These are phyloP conservation scores for Trichomycterus rosablanca DNA, from an alignment of 2,113 vertebrate species.

Conservation along the genomic window DNA sequence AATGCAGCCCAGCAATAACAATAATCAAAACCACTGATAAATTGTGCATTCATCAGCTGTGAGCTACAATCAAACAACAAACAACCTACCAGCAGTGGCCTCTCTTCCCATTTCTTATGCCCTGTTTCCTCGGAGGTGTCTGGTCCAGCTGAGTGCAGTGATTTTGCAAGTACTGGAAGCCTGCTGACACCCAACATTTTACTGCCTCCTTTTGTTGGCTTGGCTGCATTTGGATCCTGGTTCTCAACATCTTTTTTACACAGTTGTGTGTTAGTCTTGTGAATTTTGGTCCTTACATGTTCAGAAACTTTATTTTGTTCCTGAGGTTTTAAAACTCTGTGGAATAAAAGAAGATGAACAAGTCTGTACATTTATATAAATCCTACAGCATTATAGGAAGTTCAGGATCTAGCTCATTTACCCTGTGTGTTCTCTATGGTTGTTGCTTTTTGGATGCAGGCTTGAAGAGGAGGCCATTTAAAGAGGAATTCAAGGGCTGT, in stretches of 20 bases:
- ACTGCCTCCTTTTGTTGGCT: slow-evolving; percentile 25
- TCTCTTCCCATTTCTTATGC: slow-evolving; percentile 61
- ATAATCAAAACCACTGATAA: too few species aligned
- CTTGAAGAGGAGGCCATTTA: slow-evolving; percentile 30
- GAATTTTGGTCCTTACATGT: slow-evolving; percentile 35
- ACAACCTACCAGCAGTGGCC: slow-evolving; percentile 55
- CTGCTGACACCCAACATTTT: slow-evolving; percentile 50
- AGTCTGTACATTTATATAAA: not conserved
- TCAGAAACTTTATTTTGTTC: slow-evolving; percentile 49
- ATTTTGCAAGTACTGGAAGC: slow-evolving; percentile 64
- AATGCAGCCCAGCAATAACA: too few species aligned
- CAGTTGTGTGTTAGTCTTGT: not conserved
- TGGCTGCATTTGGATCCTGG: slow-evolving; percentile 49
- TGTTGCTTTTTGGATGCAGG: slow-evolving; percentile 50
- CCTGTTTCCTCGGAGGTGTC: slow-evolving; percentile 44
- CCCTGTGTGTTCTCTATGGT: slow-evolving; percentile 48
- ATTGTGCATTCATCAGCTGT: too few species aligned
- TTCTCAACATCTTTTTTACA: slow-evolving; percentile 54
- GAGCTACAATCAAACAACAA: not conserved
- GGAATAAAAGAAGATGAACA: not conserved
- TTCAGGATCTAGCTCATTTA: slow-evolving; percentile 27
- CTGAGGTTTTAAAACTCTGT: slow-evolving; percentile 48
- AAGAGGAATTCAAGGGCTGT: not conserved
- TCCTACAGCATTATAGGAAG: too few species aligned
- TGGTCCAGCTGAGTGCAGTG: slow-evolving; percentile 40